Evolutionary conservation across 2,797 vertebrate species (phyloP).

Genomic region (Lepidocolaptes lacrymiger): DNA sequence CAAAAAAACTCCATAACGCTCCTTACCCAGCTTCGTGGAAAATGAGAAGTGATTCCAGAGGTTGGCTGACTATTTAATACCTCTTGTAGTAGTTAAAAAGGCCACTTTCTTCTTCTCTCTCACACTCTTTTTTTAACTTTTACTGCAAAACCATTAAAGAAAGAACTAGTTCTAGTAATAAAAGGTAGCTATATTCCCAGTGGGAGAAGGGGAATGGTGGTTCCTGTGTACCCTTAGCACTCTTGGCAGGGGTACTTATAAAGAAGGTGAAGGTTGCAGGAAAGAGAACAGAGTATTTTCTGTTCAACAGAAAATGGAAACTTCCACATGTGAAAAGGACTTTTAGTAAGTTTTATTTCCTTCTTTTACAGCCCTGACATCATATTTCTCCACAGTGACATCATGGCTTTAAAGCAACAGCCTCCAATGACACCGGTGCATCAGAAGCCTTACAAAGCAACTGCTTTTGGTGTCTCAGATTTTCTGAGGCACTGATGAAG

Average conservation of each 20-base stretch:
- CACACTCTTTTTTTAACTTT: constrained; percentile 56
- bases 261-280: constrained; percentile 52
- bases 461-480: neutral
- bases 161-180: constrained; percentile 70
- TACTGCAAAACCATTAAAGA: constrained; percentile 73
- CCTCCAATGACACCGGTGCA: constrained; percentile 4
- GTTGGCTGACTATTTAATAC: constrained; percentile 58
- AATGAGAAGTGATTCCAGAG: constrained; percentile 46
- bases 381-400: constrained; percentile 66
- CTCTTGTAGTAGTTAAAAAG: constrained; percentile 63
- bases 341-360: constrained; percentile 61
- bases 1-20: neutral
- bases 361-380: constrained; percentile 75
- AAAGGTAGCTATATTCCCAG: constrained; percentile 65
- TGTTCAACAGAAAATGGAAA: constrained; percentile 69
- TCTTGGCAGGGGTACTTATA: constrained; percentile 62
- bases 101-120: constrained; percentile 58
- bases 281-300: constrained; percentile 72
- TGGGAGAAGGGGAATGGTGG: constrained; percentile 43
- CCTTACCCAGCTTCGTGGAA: constrained; percentile 33
- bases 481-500: constrained; percentile 18
- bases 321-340: constrained; percentile 49
- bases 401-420: constrained; percentile 64
- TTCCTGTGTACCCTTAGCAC: constrained; percentile 36
- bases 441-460: constrained; percentile 42